phyloP scores from a whole-genome alignment of 2,888 invertebrate genomes.

The Aspidapion aeneum region DNA sequence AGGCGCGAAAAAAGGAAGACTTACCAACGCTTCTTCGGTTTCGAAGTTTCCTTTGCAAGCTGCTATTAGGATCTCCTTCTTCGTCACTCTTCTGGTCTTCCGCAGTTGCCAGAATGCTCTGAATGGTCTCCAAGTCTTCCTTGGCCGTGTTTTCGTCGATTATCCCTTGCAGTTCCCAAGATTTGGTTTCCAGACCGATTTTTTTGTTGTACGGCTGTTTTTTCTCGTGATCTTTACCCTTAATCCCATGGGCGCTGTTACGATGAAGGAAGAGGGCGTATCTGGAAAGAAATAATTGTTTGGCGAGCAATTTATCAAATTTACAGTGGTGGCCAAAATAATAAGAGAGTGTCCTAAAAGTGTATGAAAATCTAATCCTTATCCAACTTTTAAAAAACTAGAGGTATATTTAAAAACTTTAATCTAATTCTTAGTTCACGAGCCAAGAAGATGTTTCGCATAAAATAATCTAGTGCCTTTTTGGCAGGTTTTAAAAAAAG shows the following conservation, averaged over 20 bases:
- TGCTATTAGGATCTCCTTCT: background rate
- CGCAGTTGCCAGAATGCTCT: background rate
- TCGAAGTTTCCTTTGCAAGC: background rate
- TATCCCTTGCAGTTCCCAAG: background rate
- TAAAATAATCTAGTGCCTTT: no score
- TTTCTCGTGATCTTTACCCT: background rate
- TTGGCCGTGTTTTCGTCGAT: background rate
- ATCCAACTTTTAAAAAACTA: no score
- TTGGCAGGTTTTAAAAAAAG: no score
- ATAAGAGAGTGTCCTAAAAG: no score
- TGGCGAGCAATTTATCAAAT: no score
- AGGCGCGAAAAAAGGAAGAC: no score
- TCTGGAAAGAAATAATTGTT: background rate
- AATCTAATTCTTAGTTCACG: no score
- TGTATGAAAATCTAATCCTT: no score
- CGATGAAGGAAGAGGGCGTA: background rate
- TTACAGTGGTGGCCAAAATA: no score
- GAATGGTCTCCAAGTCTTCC: background rate
- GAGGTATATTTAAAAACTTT: no score
- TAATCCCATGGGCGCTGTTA: background rate
- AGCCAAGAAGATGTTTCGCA: no score
- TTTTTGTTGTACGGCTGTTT: background rate
- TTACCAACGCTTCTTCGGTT: no score
- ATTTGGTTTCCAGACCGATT: background rate
- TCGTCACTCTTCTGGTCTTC: background rate